Evolutionary conservation across 2,888 invertebrate genomes (phyloP).

Genomic region (Diadegma fenestrale): DNA sequence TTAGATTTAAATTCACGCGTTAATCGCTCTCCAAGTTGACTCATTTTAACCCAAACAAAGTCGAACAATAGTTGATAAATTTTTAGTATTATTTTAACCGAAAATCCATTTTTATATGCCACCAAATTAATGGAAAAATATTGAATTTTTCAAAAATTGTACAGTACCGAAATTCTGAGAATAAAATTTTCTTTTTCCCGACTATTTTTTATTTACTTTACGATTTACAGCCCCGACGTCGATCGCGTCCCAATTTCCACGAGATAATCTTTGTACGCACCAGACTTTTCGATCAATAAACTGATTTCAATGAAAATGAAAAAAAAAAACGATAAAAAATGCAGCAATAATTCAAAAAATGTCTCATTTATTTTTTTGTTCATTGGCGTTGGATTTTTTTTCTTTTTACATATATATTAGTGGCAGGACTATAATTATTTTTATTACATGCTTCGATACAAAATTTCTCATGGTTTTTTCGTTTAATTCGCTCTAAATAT

Average conservation of each 20-base stretch:
- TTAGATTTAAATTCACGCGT: not conserved
- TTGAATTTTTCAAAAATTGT: not conserved
- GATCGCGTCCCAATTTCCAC: slow-evolving; percentile 68
- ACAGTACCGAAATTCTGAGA: not conserved
- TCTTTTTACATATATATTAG: not conserved
- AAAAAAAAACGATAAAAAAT: slow-evolving; percentile 53
- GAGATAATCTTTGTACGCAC: slow-evolving; percentile 76
- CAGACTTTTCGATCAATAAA: slow-evolving; percentile 74
- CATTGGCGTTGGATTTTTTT: slow-evolving; percentile 29
- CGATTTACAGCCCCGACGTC: not conserved
- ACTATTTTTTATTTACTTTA: not conserved
- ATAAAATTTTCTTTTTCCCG: not conserved
- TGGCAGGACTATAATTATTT: not conserved
- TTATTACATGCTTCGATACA: not conserved
- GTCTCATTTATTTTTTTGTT: slow-evolving; percentile 59
- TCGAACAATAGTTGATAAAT: not conserved
- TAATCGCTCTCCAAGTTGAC: not conserved
- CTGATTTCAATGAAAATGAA: slow-evolving; percentile 61
- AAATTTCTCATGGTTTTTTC: not conserved
- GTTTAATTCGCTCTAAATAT: not conserved
- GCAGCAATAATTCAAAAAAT: slow-evolving; percentile 36
- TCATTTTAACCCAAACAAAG: not conserved
- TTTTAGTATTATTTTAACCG: not conserved
- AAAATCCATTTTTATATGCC: not conserved
- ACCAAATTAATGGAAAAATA: not conserved